These are phyloP conservation scores for Nymphalis polychloros DNA, from an alignment of 2,888 invertebrate species.

Conservation along the genomic window DNA sequence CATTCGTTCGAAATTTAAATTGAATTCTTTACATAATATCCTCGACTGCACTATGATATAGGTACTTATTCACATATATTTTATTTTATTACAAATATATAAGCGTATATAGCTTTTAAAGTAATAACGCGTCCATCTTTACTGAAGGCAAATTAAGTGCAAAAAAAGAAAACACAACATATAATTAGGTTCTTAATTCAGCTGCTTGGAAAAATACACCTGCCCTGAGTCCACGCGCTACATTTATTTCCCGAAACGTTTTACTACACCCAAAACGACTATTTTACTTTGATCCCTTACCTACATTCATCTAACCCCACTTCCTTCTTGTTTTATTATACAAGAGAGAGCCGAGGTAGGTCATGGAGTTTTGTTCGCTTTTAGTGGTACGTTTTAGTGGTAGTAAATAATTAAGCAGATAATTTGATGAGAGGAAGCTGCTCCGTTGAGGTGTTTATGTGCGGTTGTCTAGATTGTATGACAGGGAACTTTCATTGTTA, in stretches of 20 bases:
- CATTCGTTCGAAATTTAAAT: too few species aligned
- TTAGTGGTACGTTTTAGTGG: conserved; percentile 73
- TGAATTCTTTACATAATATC: too few species aligned
- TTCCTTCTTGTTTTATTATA: conserved; percentile 40
- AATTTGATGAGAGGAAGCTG: conserved; percentile 77
- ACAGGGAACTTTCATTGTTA: conserved; percentile 40
- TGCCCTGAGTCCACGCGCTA: conserved; percentile 56
- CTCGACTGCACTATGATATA: too few species aligned
- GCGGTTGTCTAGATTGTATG: conserved; percentile 61
- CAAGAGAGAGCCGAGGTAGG: conserved; percentile 51
- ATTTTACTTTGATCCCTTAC: conserved; percentile 61
- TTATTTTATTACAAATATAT: too few species aligned
- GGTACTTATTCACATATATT: too few species aligned
- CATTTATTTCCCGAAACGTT: conserved; percentile 72
- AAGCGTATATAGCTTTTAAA: too few species aligned
- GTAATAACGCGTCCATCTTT: conserved; percentile 9
- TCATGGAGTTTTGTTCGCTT: conserved; percentile 58
- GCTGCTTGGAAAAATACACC: conserved; percentile 64
- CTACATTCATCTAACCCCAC: conserved; percentile 48
- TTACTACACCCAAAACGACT: conserved; percentile 65
- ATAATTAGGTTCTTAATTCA: conserved; percentile 50
- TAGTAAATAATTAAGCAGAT: conserved; percentile 78
- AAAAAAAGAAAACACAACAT: conserved; percentile 32
- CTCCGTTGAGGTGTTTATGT: conserved; percentile 66
- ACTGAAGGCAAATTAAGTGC: conserved; percentile 19